Evolutionary conservation across 2,113 vertebrate species (phyloP).

Genomic region (Ceuthmochares aereus): DNA sequence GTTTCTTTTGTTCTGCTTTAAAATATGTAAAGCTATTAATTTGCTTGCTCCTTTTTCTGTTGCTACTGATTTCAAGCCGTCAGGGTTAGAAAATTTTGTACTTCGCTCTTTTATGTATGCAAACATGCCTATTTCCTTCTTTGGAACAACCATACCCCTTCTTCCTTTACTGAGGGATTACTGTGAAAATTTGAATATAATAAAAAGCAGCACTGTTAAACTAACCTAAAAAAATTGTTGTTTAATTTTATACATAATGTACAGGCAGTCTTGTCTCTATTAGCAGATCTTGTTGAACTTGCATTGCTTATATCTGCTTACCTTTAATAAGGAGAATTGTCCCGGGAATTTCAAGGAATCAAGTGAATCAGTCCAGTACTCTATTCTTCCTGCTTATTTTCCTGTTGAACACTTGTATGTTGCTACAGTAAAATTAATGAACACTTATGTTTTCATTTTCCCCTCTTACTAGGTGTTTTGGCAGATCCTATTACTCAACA

Average conservation of each 20-base stretch:
- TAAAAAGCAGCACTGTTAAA: neutral
- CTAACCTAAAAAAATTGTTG: neutral
- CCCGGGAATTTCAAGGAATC: neutral
- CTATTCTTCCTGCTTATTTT: neutral
- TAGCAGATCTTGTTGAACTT: neutral
- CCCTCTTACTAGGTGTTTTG: conserved; percentile 71
- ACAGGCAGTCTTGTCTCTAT: neutral
- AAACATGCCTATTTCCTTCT: neutral
- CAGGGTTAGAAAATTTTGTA: neutral
- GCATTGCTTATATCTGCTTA: neutral
- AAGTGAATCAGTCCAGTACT: neutral
- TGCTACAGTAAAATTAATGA: neutral
- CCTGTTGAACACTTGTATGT: neutral
- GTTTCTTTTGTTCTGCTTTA: neutral
- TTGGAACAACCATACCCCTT: neutral
- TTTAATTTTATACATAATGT: neutral
- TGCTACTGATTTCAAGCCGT: neutral
- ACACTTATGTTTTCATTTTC: neutral
- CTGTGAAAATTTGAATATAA: neutral
- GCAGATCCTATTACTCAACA: conserved; percentile 84
- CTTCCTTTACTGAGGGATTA: neutral
- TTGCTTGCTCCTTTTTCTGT: neutral
- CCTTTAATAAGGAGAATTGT: neutral
- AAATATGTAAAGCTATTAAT: neutral
- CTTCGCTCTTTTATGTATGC: neutral